phyloP scores from a whole-genome alignment of 2,113 vertebrate species.

The Microcebus ravelobensis region DNA sequence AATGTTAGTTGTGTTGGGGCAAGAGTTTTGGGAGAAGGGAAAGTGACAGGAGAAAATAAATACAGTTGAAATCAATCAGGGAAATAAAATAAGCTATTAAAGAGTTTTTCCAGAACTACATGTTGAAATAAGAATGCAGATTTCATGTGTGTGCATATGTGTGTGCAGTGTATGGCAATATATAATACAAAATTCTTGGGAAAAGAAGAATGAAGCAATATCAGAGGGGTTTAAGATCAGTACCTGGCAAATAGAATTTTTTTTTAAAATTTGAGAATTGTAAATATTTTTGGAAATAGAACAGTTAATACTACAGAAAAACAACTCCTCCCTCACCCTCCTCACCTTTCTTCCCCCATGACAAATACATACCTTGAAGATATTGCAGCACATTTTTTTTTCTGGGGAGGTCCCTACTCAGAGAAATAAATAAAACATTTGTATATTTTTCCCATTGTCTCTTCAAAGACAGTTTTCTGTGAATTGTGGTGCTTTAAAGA shows the following conservation, averaged over 20 bases:
- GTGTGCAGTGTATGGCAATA: background rate
- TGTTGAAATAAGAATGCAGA: background rate
- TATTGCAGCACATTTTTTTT: background rate
- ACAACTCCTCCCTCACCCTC: background rate
- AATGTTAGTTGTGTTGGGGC: conserved; percentile 43
- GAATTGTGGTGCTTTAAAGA: conserved; percentile 19
- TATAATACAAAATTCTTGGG: background rate
- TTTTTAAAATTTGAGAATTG: background rate
- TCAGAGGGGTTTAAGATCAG: background rate
- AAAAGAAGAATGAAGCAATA: background rate
- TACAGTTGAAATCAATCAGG: conserved; percentile 26
- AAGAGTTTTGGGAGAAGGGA: conserved; percentile 46
- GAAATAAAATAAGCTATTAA: conserved; percentile 29
- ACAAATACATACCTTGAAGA: background rate
- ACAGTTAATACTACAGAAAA: background rate
- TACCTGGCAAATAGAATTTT: background rate
- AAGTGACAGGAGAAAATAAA: conserved; percentile 29
- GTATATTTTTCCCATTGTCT: background rate
- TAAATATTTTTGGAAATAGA: background rate
- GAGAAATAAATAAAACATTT: conserved; percentile 36
- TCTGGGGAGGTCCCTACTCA: background rate
- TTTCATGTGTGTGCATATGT: background rate
- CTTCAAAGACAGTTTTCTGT: conserved; percentile 33
- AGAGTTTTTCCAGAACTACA: conserved; percentile 32
- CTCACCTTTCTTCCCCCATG: background rate